Base-by-base conservation (phyloP, 1,140 invertebrate species). In the Myzus persicae region DNA sequence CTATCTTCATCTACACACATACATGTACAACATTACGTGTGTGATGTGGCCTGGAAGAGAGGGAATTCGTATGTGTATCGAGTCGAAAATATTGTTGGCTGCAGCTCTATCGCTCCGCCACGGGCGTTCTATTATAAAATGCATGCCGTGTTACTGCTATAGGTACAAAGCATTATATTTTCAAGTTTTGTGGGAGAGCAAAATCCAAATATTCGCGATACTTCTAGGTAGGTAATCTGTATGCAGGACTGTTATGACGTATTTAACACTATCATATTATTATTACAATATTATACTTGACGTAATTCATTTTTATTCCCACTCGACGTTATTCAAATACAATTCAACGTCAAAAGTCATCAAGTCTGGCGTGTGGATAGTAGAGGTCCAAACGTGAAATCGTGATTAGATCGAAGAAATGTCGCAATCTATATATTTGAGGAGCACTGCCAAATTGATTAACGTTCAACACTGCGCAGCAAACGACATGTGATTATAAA, bases 41-140 rank as follows among this genome's bases (percentile, higher is more conserved):
- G 38, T 42, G 59, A 14, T n/a, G 31, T 76, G 59, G 59, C 31
- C 42, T 6, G 40, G 22, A 40, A 31, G 31, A n/a, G 44, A 46
- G 44, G 36, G 31, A 88, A 88, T n/a, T 44, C 84, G 42, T 87
- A 38, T 82, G 76, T 82, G 76, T 82, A 82, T 82, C 81, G 36
- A 82, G 22, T 82, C 2, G n/a, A 76, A 76, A 76, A 76, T n/a
- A 76, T 76, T 26, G 51, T 59, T 26, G 51, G 26, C 26, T 76
- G 59, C 22, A 51, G 48, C n/a, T 76, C 31, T n/a, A 67, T 67
- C 31, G 59, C 26, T 11, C 59, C 14, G n/a, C n/a, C n/a, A 76
- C 9, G 59, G 59, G 59, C 59, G 31, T 76, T 76, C n/a, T 76
- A 76, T 76, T 76, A 76, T n/a, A n/a, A 14, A 76, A 76, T 20